Percentiles rank a stretch among this genome's conserved stretches.
Conservation (phyloP, 2,113 vertebrate genomes). For the Natator depressus region DNA sequence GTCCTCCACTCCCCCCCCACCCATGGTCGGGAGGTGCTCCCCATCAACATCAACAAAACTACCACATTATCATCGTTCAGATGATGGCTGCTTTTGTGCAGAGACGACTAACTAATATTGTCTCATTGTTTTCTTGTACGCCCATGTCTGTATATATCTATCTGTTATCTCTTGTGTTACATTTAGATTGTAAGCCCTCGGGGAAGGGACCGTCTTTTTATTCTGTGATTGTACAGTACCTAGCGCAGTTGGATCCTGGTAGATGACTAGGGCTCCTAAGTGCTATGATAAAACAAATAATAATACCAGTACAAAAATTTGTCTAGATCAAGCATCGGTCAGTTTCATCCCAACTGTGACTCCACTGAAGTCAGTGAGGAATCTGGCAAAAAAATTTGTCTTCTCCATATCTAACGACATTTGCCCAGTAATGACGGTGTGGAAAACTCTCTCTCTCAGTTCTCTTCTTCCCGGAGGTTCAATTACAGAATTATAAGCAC, state of each 20-base stretch:
- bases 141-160: no score
- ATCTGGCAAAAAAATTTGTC: background rate
- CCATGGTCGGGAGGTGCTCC: background rate
- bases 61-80: background rate
- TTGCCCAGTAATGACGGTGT: background rate
- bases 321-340: background rate
- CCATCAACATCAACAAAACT: background rate
- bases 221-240: background rate
- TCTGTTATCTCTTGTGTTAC: background rate
- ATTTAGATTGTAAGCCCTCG: background rate
- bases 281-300: background rate
- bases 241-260: background rate
- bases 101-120: background rate
- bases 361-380: fast-evolving
- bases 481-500: background rate
- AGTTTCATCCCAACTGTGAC: background rate
- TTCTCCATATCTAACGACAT: background rate
- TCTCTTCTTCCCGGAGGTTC: background rate
- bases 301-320: fast-evolving
- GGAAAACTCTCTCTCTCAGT: background rate
- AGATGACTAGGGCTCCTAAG: background rate
- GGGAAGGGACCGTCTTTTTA: background rate
- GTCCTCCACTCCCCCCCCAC: fast-evolving
- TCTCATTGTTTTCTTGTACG: background rate
- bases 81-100: background rate